Percentiles rank a stretch among this genome's conserved stretches.
phyloP scores from a whole-genome alignment of 2,797 vertebrate genomes.

The Peromyscus nudipes region DNA sequence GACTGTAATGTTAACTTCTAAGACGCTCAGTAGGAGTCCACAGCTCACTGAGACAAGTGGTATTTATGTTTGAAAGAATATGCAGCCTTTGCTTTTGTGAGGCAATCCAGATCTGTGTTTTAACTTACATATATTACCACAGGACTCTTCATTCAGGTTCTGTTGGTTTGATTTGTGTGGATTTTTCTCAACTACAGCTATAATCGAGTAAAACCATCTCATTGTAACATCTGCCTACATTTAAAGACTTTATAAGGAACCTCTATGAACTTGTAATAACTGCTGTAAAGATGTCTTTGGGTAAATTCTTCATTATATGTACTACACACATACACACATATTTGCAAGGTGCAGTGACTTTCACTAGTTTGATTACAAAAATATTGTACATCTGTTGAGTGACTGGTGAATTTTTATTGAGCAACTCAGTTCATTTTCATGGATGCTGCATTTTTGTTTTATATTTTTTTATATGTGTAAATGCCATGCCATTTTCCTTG shows the following conservation, averaged over 20 bases:
- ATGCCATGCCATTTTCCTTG: not conserved
- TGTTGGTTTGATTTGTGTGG: not conserved
- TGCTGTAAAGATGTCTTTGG: not conserved
- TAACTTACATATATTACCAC: not conserved
- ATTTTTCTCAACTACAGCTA: constrained; percentile 8
- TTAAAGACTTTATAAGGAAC: constrained; percentile 42
- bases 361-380: constrained; percentile 50
- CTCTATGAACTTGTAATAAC: not conserved
- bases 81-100: not conserved
- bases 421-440: not conserved
- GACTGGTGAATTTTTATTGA: constrained; percentile 25
- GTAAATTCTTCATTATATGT: not conserved
- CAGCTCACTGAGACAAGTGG: not conserved
- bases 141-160: not conserved
- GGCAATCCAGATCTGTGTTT: not conserved
- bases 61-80: constrained; percentile 43
- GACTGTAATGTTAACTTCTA: constrained; percentile 36
- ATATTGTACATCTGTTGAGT: not conserved
- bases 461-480: constrained; percentile 38
- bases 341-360: not conserved
- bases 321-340: not conserved
- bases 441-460: not conserved
- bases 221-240: not conserved
- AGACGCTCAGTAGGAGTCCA: not conserved
- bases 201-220: not conserved